These are phyloP conservation scores for Mus spicilegus DNA, from an alignment of 2,113 vertebrate genomes.

Conservation along the genomic window DNA sequence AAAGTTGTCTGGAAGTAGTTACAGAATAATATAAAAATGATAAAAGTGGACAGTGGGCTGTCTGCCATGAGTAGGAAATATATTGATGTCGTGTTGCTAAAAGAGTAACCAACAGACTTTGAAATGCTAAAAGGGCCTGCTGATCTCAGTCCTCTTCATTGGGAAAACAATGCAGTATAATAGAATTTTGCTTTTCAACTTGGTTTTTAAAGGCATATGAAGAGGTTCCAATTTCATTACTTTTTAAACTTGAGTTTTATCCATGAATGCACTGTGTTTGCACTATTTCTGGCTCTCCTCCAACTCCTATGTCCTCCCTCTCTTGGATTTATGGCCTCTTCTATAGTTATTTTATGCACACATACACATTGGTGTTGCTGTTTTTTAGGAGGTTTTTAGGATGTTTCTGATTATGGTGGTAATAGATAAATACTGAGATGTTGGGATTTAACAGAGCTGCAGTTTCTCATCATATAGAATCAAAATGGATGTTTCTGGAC, in stretches of 20 bases:
- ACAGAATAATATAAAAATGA: background rate
- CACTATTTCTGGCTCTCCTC: background rate
- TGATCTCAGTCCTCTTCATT: background rate
- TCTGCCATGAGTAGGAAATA: background rate
- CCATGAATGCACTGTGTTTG: background rate
- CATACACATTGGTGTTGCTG: background rate
- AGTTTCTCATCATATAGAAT: background rate
- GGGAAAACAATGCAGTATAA: slow-evolving; percentile 48
- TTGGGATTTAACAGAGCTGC: background rate
- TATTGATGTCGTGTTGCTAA: fast-evolving
- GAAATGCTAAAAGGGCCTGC: slow-evolving; percentile 26
- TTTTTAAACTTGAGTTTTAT: background rate
- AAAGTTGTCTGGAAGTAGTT: slow-evolving; percentile 27
- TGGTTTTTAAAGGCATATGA: slow-evolving; percentile 38
- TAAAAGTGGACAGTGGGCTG: background rate
- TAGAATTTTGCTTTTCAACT: slow-evolving; percentile 21
- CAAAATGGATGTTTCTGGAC: background rate
- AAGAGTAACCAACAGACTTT: background rate
- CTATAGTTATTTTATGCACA: background rate
- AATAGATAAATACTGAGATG: slow-evolving; percentile 14
- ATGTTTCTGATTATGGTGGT: background rate
- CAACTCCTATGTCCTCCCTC: background rate
- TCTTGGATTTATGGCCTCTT: background rate
- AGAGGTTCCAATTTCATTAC: background rate
- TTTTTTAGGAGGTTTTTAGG: background rate